A percentile compares a stretch with the other conserved stretches of the same genome.
Evolutionary conservation across 2,888 invertebrate genomes (phyloP).

Genomic region (Aethes cnicana): DNA sequence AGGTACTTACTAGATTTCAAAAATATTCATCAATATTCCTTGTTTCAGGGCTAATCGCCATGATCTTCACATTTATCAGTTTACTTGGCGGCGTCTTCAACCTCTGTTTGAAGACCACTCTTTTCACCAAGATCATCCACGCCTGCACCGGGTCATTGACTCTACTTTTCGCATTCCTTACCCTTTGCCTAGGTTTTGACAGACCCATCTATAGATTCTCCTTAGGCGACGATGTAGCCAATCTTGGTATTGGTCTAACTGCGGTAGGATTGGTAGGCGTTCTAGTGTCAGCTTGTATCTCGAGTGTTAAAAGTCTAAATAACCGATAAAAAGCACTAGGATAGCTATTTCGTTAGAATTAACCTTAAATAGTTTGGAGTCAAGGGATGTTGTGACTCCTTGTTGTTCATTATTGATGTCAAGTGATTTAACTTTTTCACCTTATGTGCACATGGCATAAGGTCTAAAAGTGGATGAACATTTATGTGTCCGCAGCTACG

Average conservation of each 20-base stretch:
- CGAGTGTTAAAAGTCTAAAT: not conserved
- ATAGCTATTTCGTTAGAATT: too few relatives aligned
- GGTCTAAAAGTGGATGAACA: too few relatives aligned
- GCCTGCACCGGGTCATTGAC: not conserved
- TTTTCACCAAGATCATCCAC: not conserved
- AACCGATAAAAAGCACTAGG: not conserved
- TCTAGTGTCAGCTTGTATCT: not conserved
- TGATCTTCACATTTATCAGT: not conserved
- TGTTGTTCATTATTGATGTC: too few relatives aligned
- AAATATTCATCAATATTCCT: too few relatives aligned
- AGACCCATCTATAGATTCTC: not conserved
- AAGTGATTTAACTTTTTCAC: too few relatives aligned
- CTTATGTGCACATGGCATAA: too few relatives aligned
- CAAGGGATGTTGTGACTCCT: too few relatives aligned
- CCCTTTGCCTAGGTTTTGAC: conserved; percentile 1
- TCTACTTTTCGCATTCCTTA: not conserved
- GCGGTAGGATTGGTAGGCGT: not conserved
- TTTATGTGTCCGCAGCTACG: too few relatives aligned
- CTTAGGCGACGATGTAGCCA: not conserved
- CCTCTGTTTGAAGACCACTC: not conserved
- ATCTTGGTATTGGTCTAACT: not conserved
- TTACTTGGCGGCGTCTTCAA: not conserved
- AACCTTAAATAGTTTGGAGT: too few relatives aligned
- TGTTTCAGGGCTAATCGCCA: not conserved
- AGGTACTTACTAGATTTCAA: too few relatives aligned